Evolutionary conservation across 2,113 vertebrate genomes (phyloP).

Genomic region (Myodes glareolus): DNA sequence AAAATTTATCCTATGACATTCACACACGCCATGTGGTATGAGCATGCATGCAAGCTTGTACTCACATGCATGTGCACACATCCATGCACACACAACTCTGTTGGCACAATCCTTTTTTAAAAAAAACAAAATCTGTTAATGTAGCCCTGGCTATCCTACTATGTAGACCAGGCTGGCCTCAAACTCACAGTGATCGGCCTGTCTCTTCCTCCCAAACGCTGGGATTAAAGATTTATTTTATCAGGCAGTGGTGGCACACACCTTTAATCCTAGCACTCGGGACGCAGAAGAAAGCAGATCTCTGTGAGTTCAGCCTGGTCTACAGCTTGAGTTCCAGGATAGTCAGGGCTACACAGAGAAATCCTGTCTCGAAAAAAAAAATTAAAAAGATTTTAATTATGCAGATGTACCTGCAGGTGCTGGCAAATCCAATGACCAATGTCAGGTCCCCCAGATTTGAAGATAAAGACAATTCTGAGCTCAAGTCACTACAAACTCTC

Average conservation of each 20-base stretch:
- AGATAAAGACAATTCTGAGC: background rate
- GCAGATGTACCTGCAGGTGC: background rate
- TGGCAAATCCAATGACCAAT: background rate
- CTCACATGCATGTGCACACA: background rate
- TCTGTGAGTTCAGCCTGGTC: too few species aligned
- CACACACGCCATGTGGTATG: background rate
- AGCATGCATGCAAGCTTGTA: background rate
- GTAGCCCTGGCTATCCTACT: background rate
- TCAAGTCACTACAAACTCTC: background rate
- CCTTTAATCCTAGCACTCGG: too few species aligned
- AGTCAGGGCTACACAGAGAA: too few species aligned
- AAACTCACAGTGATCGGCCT: background rate
- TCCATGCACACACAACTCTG: background rate
- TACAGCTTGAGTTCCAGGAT: too few species aligned
- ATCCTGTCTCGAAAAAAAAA: too few species aligned
- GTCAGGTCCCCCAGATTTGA: background rate
- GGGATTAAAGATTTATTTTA: background rate
- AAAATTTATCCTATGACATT: background rate
- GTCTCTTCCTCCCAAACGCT: background rate
- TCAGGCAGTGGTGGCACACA: too few species aligned
- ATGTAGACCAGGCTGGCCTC: background rate
- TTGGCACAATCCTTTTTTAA: background rate
- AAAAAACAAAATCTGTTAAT: background rate
- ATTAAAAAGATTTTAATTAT: background rate
- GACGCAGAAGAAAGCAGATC: too few species aligned